Evolutionary conservation across 2,113 vertebrate genomes (phyloP).

Genomic region (Hydrochoerus hydrochaeris): DNA sequence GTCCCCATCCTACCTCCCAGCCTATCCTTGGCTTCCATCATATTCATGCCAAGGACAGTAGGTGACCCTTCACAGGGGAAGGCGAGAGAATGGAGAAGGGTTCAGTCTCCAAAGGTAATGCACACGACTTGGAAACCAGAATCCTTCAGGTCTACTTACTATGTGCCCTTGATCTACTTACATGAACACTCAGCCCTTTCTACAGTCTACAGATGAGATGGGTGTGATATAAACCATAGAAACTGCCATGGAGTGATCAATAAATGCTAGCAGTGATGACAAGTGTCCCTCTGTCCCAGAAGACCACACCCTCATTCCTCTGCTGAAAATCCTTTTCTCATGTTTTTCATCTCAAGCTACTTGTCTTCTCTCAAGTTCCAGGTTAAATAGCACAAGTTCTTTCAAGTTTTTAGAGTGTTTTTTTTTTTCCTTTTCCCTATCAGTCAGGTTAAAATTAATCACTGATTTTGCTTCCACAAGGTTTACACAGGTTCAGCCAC

Average conservation of each 20-base stretch:
- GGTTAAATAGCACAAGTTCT: not conserved
- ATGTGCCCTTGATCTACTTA: not conserved
- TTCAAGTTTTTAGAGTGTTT: not conserved
- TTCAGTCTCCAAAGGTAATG: not conserved
- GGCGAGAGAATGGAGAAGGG: no score
- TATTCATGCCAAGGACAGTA: no score
- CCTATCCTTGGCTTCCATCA: no score
- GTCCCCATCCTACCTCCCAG: not conserved
- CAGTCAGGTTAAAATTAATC: constrained; percentile 2
- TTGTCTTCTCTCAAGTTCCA: not conserved
- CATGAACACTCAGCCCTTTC: not conserved
- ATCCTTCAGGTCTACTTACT: accelerated
- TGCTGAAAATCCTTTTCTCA: not conserved
- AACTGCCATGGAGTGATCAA: not conserved
- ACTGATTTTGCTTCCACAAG: not conserved
- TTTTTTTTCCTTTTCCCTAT: not conserved
- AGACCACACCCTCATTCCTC: not conserved
- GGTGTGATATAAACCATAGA: not conserved
- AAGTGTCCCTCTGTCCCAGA: accelerated
- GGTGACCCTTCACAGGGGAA: accelerated
- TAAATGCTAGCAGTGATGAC: no score
- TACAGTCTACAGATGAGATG: accelerated
- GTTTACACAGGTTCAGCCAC: not conserved
- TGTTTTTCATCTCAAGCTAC: not conserved
- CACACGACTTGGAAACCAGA: not conserved